Conservation (phyloP, 1,140 invertebrate genomes). For the Pteromalus puparum region DNA sequence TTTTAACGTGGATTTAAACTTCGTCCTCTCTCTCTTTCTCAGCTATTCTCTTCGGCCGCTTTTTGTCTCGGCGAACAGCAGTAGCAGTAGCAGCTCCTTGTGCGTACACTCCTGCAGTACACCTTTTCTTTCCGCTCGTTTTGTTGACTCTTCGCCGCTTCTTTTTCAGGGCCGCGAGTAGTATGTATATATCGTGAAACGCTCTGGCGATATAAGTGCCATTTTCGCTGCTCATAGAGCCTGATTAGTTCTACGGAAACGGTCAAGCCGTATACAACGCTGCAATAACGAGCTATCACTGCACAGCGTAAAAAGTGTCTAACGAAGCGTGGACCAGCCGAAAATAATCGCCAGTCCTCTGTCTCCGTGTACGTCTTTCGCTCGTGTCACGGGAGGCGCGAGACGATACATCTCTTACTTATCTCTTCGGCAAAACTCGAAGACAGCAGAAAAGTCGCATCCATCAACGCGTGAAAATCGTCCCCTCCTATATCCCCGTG, state of each 20-base stretch:
- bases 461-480: not conserved
- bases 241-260: not conserved
- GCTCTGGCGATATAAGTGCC: no score
- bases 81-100: not conserved
- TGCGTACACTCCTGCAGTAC: not conserved
- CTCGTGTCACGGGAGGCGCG: not conserved
- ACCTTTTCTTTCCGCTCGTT: constrained; percentile 43
- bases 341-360: not conserved
- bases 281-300: no score
- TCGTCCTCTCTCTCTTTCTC: constrained; percentile 8
- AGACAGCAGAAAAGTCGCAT: not conserved
- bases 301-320: no score
- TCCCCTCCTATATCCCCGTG: not conserved
- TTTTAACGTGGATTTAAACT: constrained; percentile 66
- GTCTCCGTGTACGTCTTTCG: not conserved
- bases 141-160: constrained; percentile 36
- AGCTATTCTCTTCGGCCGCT: constrained; percentile 16
- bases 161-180: constrained; percentile 17
- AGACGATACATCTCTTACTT: not conserved
- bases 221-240: not conserved
- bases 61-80: not conserved
- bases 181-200: not conserved
- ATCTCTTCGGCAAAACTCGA: not conserved
- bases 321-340: not conserved
- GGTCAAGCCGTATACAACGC: not conserved